Evolutionary conservation across 2,113 vertebrate species (phyloP).

Genomic region (Thunnus maccoyii): DNA sequence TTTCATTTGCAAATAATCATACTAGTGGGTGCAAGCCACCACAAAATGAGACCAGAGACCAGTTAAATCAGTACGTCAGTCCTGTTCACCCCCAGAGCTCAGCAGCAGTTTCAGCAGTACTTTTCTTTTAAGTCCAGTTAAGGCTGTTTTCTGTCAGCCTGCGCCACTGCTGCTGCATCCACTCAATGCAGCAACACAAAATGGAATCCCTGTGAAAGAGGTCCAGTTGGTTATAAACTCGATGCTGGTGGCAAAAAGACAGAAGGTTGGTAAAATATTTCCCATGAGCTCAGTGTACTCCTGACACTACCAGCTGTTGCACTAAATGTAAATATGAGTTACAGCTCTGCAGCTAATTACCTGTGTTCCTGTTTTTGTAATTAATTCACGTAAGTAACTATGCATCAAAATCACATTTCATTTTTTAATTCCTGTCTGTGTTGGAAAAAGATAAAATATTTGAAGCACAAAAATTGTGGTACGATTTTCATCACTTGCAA

Average conservation of each 20-base stretch:
- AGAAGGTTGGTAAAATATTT: not conserved
- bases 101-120: slow-evolving; percentile 9
- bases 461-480: no score
- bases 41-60: not conserved
- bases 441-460: no score
- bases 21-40: not conserved
- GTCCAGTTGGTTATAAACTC: not conserved
- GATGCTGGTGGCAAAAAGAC: slow-evolving; percentile 8
- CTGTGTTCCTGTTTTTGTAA: no score
- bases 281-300: not conserved
- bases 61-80: not conserved
- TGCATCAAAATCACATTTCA: no score
- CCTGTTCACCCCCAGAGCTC: slow-evolving; percentile 5
- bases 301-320: not conserved
- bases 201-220: slow-evolving; percentile 9
- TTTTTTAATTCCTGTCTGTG: no score
- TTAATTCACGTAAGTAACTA: no score
- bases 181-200: slow-evolving; percentile 5
- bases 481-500: no score
- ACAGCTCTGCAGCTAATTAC: no score
- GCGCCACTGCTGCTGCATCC: slow-evolving; percentile 5
- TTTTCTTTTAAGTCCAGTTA: slow-evolving; percentile 1
- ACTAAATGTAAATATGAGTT: not conserved
- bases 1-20: not conserved
- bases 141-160: slow-evolving; percentile 1